Evolutionary conservation across 1,140 invertebrate species (phyloP).

Genomic region (Aleiodes sp.): DNA sequence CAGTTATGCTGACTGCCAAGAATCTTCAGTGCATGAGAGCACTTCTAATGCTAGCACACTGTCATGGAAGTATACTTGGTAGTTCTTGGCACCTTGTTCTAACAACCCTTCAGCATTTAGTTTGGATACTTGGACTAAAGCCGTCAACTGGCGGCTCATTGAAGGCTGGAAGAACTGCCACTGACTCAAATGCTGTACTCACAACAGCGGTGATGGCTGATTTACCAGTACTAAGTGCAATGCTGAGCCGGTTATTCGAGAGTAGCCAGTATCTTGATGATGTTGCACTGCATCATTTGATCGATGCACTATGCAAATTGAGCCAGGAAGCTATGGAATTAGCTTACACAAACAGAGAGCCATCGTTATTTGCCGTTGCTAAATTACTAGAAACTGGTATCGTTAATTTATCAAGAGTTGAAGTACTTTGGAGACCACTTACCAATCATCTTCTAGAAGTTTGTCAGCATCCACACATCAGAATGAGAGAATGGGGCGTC

Average conservation of each 20-base stretch:
- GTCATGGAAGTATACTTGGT: slow-evolving; percentile 91
- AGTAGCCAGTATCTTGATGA: slow-evolving; percentile 94
- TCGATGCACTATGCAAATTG: slow-evolving; percentile 95
- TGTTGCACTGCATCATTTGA: slow-evolving; percentile 93
- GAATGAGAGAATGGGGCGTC: slow-evolving; percentile 97
- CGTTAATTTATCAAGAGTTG: slow-evolving; percentile 92
- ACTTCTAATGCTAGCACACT: slow-evolving; percentile 86
- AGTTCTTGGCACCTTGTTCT: slow-evolving; percentile 96
- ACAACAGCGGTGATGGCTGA: slow-evolving; percentile 97
- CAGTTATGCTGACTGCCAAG: slow-evolving; percentile 98
- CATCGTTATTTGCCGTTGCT: slow-evolving; percentile 96
- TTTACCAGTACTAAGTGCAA: slow-evolving; percentile 89
- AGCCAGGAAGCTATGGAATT: slow-evolving; percentile 98
- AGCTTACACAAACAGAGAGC: slow-evolving; percentile 94
- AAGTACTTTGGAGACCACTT: slow-evolving; percentile 95
- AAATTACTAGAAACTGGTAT: slow-evolving; percentile 96
- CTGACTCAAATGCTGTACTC: slow-evolving; percentile 90
- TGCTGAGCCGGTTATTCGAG: slow-evolving; percentile 94
- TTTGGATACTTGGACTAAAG: slow-evolving; percentile 97
- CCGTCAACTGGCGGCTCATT: slow-evolving; percentile 91
- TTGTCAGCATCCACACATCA: slow-evolving; percentile 93
- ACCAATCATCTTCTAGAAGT: slow-evolving; percentile 96
- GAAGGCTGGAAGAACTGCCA: slow-evolving; percentile 77
- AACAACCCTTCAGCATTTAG: slow-evolving; percentile 94
- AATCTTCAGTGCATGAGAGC: slow-evolving; percentile 97